Conservation (phyloP, 30 jellyfish, hydroid and myxozoan species). For the Morbakka virulenta region DNA sequence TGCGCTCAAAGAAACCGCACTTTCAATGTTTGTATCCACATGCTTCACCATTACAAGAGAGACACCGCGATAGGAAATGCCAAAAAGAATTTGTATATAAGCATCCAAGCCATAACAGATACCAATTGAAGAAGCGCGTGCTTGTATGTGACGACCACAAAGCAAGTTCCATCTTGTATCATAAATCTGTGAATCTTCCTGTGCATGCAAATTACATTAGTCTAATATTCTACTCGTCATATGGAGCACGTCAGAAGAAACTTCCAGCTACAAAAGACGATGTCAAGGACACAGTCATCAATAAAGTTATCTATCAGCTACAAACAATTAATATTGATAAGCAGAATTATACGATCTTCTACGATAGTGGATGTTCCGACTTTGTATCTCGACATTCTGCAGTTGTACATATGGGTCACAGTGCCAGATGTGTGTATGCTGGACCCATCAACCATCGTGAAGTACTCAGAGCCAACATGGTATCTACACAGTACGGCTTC, state of each 20-base stretch:
- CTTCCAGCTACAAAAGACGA: too few relatives aligned
- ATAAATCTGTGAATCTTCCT: too few relatives aligned
- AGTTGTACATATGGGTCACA: too few relatives aligned
- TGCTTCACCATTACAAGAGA: neutral
- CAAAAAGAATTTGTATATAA: conserved; percentile 3
- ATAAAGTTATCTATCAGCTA: conserved; percentile 1
- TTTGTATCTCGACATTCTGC: neutral
- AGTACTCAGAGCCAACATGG: too few relatives aligned
- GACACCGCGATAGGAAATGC: conserved; percentile 4
- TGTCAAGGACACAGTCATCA: too few relatives aligned
- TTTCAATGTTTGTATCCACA: neutral
- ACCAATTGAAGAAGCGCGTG: conserved; percentile 12
- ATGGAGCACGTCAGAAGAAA: too few relatives aligned
- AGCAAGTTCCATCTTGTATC: too few relatives aligned
- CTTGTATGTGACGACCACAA: conserved; percentile 13
- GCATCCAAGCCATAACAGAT: conserved; percentile 1
- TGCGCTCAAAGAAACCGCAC: neutral
- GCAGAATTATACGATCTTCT: conserved; percentile 7
- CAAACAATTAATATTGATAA: conserved; percentile 15
- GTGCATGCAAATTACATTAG: too few relatives aligned
- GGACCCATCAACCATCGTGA: too few relatives aligned
- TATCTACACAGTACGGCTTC: too few relatives aligned
- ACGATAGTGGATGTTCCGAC: conserved; percentile 2
- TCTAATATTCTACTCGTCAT: too few relatives aligned
- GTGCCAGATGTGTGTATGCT: too few relatives aligned